Conservation (phyloP, 2,888 invertebrate genomes). For the Trichopria drosophilae region DNA sequence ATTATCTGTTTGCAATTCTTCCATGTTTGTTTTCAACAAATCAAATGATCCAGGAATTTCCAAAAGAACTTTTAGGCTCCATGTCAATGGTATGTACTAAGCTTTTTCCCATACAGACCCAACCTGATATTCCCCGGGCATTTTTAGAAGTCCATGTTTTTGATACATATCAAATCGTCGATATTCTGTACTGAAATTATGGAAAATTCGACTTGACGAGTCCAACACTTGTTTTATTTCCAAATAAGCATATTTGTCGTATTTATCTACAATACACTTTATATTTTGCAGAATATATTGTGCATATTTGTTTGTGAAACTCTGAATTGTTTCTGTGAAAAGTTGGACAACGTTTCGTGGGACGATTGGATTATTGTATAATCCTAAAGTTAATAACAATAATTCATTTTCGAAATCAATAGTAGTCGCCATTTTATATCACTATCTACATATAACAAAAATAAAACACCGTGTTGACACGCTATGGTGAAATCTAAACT, state of each 20-base stretch:
- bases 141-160: constrained; percentile 2
- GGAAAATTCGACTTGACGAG: no score
- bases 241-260: no score
- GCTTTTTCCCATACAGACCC: constrained; percentile 4
- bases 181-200: constrained; percentile 10
- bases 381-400: constrained; percentile 1
- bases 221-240: no score
- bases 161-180: constrained; percentile 7
- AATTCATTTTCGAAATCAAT: no score
- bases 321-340: no score
- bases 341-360: no score
- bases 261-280: no score
- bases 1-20: constrained; percentile 4
- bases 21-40: no score
- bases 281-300: no score
- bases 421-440: no score
- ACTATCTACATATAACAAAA: no score
- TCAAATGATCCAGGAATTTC: constrained; percentile 13
- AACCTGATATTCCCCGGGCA: constrained; percentile 4
- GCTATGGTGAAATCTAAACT: constrained; percentile 6
- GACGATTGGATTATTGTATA: constrained; percentile 12
- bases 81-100: constrained; percentile 3
- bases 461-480: constrained; percentile 15
- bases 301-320: no score
- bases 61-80: constrained; percentile 5